Percentiles rank a stretch among this genome's conserved stretches.
Conservation (phyloP, 2,113 vertebrate species). For the Nasalis larvatus region DNA sequence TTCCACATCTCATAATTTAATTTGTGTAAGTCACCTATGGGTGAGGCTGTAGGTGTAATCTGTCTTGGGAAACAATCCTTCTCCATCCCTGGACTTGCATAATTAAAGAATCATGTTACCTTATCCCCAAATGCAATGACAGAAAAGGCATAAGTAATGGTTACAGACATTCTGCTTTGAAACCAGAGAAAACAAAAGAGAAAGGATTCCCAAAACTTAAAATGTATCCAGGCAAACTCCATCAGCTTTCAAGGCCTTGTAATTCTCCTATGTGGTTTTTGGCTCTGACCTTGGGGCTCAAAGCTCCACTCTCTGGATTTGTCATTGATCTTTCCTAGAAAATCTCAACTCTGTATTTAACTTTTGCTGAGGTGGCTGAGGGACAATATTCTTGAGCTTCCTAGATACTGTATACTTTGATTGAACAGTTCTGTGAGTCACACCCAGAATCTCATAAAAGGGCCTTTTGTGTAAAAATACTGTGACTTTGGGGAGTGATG, state of each 20-base stretch:
- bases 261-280: neutral
- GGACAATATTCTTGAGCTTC: neutral
- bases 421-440: neutral
- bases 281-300: neutral
- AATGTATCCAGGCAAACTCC: neutral
- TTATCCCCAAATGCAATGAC: neutral
- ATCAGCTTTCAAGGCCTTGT: neutral
- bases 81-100: neutral
- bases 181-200: neutral
- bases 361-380: neutral
- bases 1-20: neutral
- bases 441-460: neutral
- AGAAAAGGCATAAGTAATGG: neutral
- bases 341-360: neutral
- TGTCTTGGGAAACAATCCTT: neutral
- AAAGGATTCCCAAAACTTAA: neutral
- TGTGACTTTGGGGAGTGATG: neutral
- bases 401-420: neutral
- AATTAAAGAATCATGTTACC: neutral
- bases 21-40: neutral
- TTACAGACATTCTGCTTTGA: neutral
- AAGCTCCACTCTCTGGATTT: neutral
- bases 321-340: neutral
- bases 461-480: neutral
- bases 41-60: neutral